Evolutionary conservation across 2,797 vertebrate genomes (phyloP), one percentile per base, ranked within the genome.

Genomic region (Atherinosoma microstoma): DNA sequence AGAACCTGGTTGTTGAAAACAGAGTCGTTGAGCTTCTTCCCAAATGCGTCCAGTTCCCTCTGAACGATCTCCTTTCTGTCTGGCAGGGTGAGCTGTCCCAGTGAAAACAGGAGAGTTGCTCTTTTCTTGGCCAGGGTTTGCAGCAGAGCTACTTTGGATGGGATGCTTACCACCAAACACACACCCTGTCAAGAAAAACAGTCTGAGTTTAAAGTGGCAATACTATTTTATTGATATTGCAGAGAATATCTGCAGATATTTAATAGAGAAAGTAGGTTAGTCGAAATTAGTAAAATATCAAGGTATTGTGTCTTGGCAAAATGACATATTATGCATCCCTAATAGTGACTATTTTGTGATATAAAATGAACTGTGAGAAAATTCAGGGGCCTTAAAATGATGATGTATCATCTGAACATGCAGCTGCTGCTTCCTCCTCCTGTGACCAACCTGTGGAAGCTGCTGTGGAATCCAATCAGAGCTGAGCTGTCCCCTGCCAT

Each of bases 1-100:
- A 32, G 29, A 68, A 95, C 97, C 96, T 97, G 97, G 88, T 97
- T 97, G 88, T 97, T 98, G 81, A 97, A 97, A 0, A 96, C 93
- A 7, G 96, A 94, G 73, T 97, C 95, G 2, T 96, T 97, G 84
- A 97, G 94, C 69, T 96, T 96, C 91, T 98, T 98, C 66, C 96
- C 96, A 0, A 95, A 96, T 1, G 89, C 53, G 7, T 94, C 95
- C 58, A 98, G 92, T 49, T 92, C 92, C 45, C 92, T 94, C 87
- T 95, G 93, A 76, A 97, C 91, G 0, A 97, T 92, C 74, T 87
- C 93, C 75, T 80, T 96, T 57, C 94, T 88, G 71, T 96, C 95
- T 0, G 77, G 68, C 38, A 95, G 70, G 15, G 92, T 91, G 38
- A 97, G 94, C 24, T 89, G 91, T 16, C 91, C 93, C 79, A 98